These are phyloP conservation scores for Schizaphis graminum DNA, from an alignment of 2,888 invertebrate species.

Conservation along the genomic window DNA sequence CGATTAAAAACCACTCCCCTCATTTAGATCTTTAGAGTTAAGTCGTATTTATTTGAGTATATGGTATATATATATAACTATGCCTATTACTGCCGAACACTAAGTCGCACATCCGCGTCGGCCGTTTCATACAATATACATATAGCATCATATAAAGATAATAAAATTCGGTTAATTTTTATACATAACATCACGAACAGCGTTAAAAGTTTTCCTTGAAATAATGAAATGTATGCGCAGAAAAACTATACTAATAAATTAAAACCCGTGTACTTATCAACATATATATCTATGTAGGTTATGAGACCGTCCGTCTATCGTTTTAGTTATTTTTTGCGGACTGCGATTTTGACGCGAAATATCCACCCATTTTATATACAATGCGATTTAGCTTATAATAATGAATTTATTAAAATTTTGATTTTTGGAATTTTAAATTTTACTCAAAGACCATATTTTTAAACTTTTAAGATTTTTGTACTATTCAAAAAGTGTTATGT, in stretches of 20 bases:
- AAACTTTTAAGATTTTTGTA: too few relatives aligned
- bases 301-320: neutral
- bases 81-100: neutral
- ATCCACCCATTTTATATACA: neutral
- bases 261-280: neutral
- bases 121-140: neutral
- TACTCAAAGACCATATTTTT: too few relatives aligned
- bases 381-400: too few relatives aligned
- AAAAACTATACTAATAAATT: neutral
- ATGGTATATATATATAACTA: neutral
- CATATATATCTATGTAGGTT: neutral
- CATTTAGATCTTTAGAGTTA: neutral
- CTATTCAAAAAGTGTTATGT: too few relatives aligned
- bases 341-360: neutral
- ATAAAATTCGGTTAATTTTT: conserved; percentile 36
- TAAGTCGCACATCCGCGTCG: neutral
- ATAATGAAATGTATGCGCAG: neutral
- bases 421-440: too few relatives aligned
- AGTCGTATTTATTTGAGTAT: neutral
- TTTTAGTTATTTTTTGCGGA: neutral
- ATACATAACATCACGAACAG: neutral
- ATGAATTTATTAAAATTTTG: too few relatives aligned
- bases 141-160: neutral
- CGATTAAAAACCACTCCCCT: neutral
- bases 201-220: conserved; percentile 29